phyloP scores from a whole-genome alignment of 2,797 vertebrate species.

The Urosaurus nigricauda region DNA sequence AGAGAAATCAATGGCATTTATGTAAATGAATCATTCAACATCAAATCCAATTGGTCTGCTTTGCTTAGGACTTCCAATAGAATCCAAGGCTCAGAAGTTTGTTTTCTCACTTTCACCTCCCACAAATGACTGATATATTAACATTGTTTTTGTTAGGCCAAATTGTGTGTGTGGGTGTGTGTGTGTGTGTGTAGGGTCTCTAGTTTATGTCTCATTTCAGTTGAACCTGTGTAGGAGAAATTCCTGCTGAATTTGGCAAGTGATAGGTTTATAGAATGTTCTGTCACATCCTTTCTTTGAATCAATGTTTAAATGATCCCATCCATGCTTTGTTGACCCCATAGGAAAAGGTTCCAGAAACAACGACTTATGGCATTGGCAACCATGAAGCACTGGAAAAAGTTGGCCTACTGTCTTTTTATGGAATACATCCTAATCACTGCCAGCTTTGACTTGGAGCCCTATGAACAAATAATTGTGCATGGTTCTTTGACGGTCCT shows the following conservation, averaged over 20 bases:
- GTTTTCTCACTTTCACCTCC: no score
- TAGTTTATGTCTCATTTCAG: not conserved
- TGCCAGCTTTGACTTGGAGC: conserved; percentile 90
- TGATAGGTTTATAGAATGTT: not conserved
- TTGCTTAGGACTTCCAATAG: no score
- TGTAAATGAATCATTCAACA: no score
- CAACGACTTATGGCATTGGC: conserved; percentile 63
- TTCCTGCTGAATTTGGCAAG: not conserved
- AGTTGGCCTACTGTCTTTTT: conserved; percentile 88
- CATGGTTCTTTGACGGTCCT: conserved; percentile 82
- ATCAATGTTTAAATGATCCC: not conserved
- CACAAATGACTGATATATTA: no score
- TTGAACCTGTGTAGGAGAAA: not conserved
- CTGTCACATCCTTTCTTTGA: not conserved
- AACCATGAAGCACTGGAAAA: conserved; percentile 82
- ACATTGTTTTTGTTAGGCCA: no score
- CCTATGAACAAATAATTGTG: conserved; percentile 90
- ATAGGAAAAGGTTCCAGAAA: conserved; percentile 26
- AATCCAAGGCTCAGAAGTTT: no score
- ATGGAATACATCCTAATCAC: conserved; percentile 92
- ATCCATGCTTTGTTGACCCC: not conserved
- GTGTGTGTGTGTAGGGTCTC: not conserved
- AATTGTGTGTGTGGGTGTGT: not conserved
- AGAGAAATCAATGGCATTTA: no score
- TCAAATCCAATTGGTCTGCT: no score